Evolutionary conservation across 2,797 vertebrate genomes (phyloP).

Genomic region (Cichlasoma orientale): DNA sequence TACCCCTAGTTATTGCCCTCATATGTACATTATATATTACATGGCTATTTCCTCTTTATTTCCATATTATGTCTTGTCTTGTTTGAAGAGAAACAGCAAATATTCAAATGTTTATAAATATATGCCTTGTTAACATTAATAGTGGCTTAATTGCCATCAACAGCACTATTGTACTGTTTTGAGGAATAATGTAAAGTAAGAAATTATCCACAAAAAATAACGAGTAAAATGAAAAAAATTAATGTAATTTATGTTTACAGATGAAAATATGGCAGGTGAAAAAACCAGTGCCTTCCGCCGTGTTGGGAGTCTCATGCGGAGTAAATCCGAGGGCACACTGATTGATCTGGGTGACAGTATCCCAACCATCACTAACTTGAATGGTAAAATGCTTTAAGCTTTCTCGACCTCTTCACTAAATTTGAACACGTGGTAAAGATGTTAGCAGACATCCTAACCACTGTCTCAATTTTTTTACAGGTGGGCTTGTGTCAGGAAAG

Average conservation of each 20-base stretch:
- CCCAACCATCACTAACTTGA: constrained; percentile 68
- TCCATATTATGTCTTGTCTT: not conserved
- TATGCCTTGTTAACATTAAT: not conserved
- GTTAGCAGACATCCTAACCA: not conserved
- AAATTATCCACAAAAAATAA: not conserved
- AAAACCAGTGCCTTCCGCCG: constrained; percentile 73
- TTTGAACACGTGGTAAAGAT: not conserved
- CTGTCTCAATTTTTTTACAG: constrained; percentile 61
- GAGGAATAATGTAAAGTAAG: not conserved
- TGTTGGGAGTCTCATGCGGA: constrained; percentile 81
- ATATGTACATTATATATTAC: not conserved
- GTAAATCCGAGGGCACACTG: constrained; percentile 90
- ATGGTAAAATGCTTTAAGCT: constrained; percentile 62
- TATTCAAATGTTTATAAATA: constrained; percentile 1
- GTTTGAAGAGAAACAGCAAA: not conserved
- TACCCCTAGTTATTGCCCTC: not conserved
- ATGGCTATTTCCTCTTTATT: no score
- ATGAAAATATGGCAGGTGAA: constrained; percentile 85
- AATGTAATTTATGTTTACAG: constrained; percentile 62
- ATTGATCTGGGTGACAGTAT: constrained; percentile 83
- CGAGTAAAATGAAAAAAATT: not conserved
- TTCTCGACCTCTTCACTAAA: not conserved
- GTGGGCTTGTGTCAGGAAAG: constrained; percentile 39
- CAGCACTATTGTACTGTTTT: not conserved
- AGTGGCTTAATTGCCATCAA: not conserved